Evolutionary conservation across 2,888 invertebrate genomes (phyloP), one percentile per base, ranked within the genome.

Genomic region (Leucoptera coffeella): DNA sequence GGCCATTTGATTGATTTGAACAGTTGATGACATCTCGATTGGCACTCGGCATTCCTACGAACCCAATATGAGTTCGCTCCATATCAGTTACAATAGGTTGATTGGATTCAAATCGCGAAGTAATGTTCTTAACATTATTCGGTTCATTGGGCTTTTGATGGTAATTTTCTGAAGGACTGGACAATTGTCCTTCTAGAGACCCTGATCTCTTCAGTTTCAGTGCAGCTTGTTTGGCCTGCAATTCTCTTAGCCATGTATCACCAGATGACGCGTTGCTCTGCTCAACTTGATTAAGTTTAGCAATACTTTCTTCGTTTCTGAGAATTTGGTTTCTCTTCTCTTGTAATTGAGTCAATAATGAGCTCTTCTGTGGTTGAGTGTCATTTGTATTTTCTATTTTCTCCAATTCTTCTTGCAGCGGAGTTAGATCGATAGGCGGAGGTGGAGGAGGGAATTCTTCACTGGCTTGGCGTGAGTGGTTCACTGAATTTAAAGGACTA

Each of bases 401-500:
- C 33, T 64, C 59, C 5, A 77, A 48, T 47, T 80, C 76, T 34
- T 80, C 77, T 31, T 79, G 77, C 1, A 82, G 54, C 0, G 78
- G 75, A 12, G 76, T 77, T 33, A 84, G 59, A 35, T 85, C 84
- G 24, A 85, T 73, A 0, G 83, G 83, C 2, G 85, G 82, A 1
- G 90, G 90, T n/a, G 88, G 88, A 4, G 89, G 89, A 25, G 90
- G 90, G 41, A 91, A 90, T 41, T 91, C 90, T 55, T 89, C 89
- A 50, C 89, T 90, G 1, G 86, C 80, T 51, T 90, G 90, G 25
- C 90, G 69, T 2, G 89, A 90, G 51, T 90, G 90, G 28, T 82
- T 76, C 0, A 77, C 81, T 0, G 87, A 86, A 36, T 78, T 78
- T 37, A 82, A 74, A 2, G 85, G 85, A 40, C 83, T 83, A 2